Evolutionary conservation across 2,888 invertebrate genomes (phyloP).

Genomic region (Axea sp.): DNA sequence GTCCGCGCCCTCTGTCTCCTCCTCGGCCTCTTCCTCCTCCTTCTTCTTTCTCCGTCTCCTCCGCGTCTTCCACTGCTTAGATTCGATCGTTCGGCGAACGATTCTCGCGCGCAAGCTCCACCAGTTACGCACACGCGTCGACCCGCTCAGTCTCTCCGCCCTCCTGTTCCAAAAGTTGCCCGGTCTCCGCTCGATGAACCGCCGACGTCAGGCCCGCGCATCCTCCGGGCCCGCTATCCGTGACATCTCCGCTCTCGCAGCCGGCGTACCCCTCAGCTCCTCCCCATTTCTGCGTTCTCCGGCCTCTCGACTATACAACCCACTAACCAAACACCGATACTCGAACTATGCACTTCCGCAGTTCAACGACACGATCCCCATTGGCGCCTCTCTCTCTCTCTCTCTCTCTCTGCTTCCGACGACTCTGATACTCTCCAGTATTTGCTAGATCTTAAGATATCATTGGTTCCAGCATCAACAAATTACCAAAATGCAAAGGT

Average conservation of each 20-base stretch:
- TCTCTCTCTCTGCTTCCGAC: neutral
- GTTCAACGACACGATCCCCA: slow-evolving; percentile 36
- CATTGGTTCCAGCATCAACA: no score
- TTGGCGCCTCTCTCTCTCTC: neutral
- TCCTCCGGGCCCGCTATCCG: slow-evolving; percentile 47
- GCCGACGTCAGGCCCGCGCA: slow-evolving; percentile 26
- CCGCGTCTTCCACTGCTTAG: slow-evolving; percentile 44
- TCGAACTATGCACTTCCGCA: neutral
- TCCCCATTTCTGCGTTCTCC: slow-evolving; percentile 2
- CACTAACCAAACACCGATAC: neutral
- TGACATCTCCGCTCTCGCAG: slow-evolving; percentile 23
- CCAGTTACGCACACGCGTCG: slow-evolving; percentile 41
- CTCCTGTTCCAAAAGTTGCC: slow-evolving; percentile 36
- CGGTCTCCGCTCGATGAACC: slow-evolving; percentile 32
- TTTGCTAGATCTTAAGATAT: no score
- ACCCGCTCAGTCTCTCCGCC: slow-evolving; percentile 42
- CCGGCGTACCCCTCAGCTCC: slow-evolving; percentile 17
- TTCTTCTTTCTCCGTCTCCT: slow-evolving; percentile 21
- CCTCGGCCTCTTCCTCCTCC: slow-evolving; percentile 17
- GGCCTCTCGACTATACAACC: no score
- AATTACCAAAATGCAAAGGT: no score
- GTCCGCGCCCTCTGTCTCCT: no score
- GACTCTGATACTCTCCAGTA: no score
- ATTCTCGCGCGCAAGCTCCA: slow-evolving; percentile 54
- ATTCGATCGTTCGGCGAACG: slow-evolving; percentile 49